Evolutionary conservation across 2,797 vertebrate genomes (phyloP).

Genomic region (Gallinago solitaria): DNA sequence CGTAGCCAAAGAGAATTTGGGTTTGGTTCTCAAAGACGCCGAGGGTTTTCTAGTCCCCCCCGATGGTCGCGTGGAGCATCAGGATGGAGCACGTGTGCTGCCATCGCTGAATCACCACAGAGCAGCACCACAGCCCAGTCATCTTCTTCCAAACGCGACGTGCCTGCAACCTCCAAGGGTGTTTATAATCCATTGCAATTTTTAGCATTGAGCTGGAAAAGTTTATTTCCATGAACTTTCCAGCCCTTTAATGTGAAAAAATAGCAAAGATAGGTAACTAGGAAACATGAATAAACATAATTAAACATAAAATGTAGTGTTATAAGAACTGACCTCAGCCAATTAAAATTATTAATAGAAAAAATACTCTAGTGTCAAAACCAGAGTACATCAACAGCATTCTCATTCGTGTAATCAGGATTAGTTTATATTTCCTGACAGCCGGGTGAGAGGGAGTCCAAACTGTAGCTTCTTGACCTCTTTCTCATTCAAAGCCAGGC

Average conservation of each 20-base stretch:
- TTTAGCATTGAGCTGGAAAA: constrained; percentile 9
- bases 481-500: constrained; percentile 38
- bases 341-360: constrained; percentile 82
- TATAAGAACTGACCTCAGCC: constrained; percentile 70
- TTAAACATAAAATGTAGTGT: constrained; percentile 70
- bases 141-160: neutral
- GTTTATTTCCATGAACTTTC: constrained; percentile 41
- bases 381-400: constrained; percentile 40
- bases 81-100: neutral
- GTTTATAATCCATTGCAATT: neutral
- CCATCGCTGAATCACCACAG: neutral
- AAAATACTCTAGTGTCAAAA: constrained; percentile 60
- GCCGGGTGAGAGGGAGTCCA: constrained; percentile 47
- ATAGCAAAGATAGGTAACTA: constrained; percentile 65
- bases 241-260: constrained; percentile 38
- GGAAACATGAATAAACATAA: constrained; percentile 69
- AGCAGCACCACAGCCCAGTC: neutral
- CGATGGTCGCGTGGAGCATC: neutral
- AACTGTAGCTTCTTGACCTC: constrained; percentile 58
- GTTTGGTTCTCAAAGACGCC: neutral
- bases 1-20: neutral
- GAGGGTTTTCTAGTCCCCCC: neutral
- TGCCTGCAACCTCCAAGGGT: neutral
- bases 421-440: constrained; percentile 74
- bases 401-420: constrained; percentile 66